Conservation (phyloP, 2,113 vertebrate species). For the human (Homo sapiens) region DNA sequence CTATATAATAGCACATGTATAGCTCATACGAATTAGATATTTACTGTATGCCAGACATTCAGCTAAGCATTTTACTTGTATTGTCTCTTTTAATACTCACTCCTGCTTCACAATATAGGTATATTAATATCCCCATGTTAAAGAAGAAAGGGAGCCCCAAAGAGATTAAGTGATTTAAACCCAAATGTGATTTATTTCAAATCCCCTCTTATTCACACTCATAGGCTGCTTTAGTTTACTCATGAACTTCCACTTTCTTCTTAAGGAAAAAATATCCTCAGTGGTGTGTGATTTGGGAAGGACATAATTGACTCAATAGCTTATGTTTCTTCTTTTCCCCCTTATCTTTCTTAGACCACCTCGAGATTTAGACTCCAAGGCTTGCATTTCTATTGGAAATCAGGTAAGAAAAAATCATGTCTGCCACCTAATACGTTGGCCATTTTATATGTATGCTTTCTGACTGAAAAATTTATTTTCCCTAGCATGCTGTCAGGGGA, state of each 20-base stretch:
- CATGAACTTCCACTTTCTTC: background rate
- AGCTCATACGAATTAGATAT: background rate
- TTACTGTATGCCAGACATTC: background rate
- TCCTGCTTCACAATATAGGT: background rate
- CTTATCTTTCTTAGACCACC: slow-evolving; percentile 88
- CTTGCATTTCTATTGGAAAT: slow-evolving; percentile 95
- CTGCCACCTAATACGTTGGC: background rate
- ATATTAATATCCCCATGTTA: background rate
- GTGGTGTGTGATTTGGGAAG: background rate
- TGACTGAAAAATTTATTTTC: background rate
- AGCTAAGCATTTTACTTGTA: background rate
- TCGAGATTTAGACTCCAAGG: slow-evolving; percentile 97
- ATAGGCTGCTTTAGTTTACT: background rate
- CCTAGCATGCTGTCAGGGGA: background rate
- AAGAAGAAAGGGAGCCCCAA: background rate
- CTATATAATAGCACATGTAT: background rate
- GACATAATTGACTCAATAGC: background rate
- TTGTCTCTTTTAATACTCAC: background rate
- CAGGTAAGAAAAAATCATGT: slow-evolving; percentile 86
- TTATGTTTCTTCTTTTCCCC: background rate
- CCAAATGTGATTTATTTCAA: background rate
- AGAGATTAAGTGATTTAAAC: background rate
- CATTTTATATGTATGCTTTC: background rate
- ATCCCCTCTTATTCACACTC: background rate
- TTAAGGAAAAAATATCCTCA: background rate